Conservation (phyloP, 2,888 invertebrate genomes). For the Arrhopalites spinosus region DNA sequence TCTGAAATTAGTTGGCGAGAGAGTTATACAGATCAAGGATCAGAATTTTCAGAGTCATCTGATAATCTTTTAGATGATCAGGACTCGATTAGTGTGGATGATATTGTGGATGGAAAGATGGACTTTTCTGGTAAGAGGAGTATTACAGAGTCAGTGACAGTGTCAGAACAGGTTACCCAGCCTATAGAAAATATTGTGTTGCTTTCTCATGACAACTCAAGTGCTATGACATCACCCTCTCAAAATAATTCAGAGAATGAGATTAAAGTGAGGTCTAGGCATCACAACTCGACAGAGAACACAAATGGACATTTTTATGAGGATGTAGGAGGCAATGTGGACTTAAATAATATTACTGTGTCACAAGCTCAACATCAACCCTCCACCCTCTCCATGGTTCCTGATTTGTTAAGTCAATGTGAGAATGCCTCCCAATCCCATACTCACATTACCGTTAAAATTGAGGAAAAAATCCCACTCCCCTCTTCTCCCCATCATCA, state of each 20-base stretch:
- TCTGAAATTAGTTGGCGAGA: constrained; percentile 50
- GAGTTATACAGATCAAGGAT: constrained; percentile 55
- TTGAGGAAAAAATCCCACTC: constrained; percentile 37
- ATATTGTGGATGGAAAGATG: background rate
- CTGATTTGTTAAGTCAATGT: constrained; percentile 55
- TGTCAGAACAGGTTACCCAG: constrained; percentile 27
- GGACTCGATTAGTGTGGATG: constrained; percentile 14
- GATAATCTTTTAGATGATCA: constrained; percentile 33
- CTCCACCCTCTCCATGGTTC: constrained; percentile 53
- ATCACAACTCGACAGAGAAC: background rate
- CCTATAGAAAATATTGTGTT: constrained; percentile 28
- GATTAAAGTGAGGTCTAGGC: constrained; percentile 4
- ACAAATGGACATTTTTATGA: constrained; percentile 39
- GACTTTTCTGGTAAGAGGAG: background rate
- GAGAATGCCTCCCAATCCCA: constrained; percentile 45
- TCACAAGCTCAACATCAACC: constrained; percentile 33
- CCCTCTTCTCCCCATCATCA: background rate
- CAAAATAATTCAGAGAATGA: constrained; percentile 17
- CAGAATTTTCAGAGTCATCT: constrained; percentile 50
- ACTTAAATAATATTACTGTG: constrained; percentile 26
- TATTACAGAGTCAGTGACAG: constrained; percentile 1
- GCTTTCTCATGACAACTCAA: background rate
- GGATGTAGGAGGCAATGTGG: constrained; percentile 48
- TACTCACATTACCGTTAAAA: constrained; percentile 52
- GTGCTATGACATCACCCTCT: constrained; percentile 12